phyloP scores from a whole-genome alignment of 1,140 invertebrate genomes.

The Stegodyphus mimosarum region DNA sequence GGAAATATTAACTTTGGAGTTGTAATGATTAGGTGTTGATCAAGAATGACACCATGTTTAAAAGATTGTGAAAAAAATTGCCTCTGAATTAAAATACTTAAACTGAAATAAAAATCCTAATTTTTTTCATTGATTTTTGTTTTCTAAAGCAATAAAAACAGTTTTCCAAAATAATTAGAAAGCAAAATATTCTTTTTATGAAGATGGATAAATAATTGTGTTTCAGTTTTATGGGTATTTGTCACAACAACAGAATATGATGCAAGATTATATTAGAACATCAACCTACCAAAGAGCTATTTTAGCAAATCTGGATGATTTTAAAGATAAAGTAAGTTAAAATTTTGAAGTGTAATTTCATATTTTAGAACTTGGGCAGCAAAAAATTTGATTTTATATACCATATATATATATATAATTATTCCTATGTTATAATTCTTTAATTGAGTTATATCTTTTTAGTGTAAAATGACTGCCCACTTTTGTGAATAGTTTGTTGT shows the following conservation, averaged over 20 bases:
- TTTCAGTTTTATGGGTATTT: conserved; percentile 98
- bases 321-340: conserved; percentile 75
- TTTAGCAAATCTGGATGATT: conserved; percentile 91
- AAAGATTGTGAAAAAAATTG: no score
- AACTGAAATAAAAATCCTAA: no score
- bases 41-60: no score
- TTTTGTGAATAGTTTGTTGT: no score
- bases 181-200: neutral
- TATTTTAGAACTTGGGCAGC: neutral
- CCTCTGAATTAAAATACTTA: no score
- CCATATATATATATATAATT: no score
- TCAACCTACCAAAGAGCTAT: conserved; percentile 98
- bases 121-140: neutral
- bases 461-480: no score
- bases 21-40: no score
- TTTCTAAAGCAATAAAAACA: neutral
- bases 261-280: conserved; percentile 97
- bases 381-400: neutral
- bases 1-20: no score
- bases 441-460: no score
- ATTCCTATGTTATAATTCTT: no score
- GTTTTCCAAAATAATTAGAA: no score
- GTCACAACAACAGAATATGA: conserved; percentile 99
- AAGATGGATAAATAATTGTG: conserved; percentile 20
- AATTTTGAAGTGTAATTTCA: neutral